A percentile compares a stretch with the other conserved stretches of the same genome.
phyloP scores from a whole-genome alignment of 1,140 invertebrate genomes.

The Panagrolaimus sp. region DNA sequence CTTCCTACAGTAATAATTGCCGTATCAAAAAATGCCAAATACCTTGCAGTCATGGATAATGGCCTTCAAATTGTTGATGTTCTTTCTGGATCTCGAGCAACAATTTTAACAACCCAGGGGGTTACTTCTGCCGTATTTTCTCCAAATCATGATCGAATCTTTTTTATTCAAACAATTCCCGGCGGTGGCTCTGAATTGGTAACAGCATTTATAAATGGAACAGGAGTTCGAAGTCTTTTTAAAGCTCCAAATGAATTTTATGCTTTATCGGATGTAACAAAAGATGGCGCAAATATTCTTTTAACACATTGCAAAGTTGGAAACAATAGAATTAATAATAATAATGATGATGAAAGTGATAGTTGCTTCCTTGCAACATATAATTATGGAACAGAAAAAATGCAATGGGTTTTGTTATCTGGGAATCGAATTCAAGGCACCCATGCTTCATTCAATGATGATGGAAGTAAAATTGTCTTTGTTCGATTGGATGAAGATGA shows the following conservation, averaged over 20 bases:
- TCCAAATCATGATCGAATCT: neutral
- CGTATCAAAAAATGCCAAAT: neutral
- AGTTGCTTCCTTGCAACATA: neutral
- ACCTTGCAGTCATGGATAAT: neutral
- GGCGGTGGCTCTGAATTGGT: no score
- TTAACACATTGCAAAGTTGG: no score
- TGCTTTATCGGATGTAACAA: neutral
- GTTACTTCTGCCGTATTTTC: neutral
- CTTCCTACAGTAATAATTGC: neutral
- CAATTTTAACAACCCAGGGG: no score
- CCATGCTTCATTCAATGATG: neutral
- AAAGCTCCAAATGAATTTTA: neutral
- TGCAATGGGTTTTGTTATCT: neutral
- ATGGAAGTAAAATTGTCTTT: constrained; percentile 7
- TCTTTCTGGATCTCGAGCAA: no score
- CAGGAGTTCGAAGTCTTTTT: no score
- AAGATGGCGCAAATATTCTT: neutral
- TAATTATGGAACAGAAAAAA: neutral
- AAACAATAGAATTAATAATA: neutral
- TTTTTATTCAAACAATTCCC: neutral
- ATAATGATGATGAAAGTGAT: neutral
- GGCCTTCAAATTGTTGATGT: neutral
- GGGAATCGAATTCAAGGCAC: neutral
- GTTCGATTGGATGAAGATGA: neutral
- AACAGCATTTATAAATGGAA: no score